These are phyloP conservation scores for Spinus olivaceus DNA, from an alignment of 2,797 vertebrate species.

Conservation along the genomic window DNA sequence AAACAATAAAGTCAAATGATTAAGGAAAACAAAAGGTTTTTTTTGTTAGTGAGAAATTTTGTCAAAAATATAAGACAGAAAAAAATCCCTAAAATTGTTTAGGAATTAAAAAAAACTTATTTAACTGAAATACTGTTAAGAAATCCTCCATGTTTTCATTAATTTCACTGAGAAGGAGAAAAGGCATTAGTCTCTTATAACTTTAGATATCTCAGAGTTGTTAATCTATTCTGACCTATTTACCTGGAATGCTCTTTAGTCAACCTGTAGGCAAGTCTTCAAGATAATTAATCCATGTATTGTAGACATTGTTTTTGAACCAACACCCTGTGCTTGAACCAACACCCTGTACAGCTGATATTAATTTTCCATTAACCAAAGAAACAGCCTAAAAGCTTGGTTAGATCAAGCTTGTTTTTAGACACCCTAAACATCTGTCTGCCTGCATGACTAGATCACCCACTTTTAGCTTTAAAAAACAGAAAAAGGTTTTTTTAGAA, in stretches of 20 bases:
- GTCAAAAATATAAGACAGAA: neutral
- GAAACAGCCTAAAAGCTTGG: neutral
- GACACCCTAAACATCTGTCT: neutral
- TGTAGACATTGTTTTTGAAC: neutral
- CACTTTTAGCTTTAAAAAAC: neutral
- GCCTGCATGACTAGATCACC: neutral
- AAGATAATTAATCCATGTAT: neutral
- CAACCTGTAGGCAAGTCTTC: neutral
- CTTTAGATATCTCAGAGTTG: neutral
- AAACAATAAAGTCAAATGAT: neutral
- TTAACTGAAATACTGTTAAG: neutral
- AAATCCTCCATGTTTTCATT: neutral
- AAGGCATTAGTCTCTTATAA: neutral
- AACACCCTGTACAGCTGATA: neutral
- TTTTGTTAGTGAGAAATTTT: neutral
- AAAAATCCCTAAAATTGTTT: neutral
- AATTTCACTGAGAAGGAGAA: neutral
- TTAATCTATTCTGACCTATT: neutral
- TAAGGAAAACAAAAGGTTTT: neutral
- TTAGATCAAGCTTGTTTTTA: neutral
- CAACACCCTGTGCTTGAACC: neutral
- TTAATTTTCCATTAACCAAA: neutral
- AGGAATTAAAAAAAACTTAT: neutral
- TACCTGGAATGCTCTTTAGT: neutral
- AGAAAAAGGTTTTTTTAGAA: neutral